Conservation (phyloP, 2,113 vertebrate genomes). For the Epinephelus lanceolatus region DNA sequence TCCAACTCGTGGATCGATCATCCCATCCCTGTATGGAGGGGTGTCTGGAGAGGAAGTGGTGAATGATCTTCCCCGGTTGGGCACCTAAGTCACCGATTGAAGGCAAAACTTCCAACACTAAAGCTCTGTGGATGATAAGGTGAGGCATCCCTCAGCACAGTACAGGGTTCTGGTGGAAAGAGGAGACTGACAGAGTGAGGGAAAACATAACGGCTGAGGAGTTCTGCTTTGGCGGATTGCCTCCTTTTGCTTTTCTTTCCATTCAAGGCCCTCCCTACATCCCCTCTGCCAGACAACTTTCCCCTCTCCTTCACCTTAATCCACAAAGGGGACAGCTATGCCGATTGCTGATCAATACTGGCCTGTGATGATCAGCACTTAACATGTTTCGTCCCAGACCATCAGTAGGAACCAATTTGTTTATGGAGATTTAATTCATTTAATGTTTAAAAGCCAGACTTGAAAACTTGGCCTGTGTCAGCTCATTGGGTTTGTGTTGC, state of each 20-base stretch:
- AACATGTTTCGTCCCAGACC: conserved; percentile 28
- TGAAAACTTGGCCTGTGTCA: conserved; percentile 17
- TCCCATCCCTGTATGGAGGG: conserved; percentile 52
- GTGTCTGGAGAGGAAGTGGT: conserved; percentile 58
- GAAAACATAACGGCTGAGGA: conserved; percentile 43
- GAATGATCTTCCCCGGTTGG: conserved; percentile 63
- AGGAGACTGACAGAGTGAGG: conserved; percentile 46
- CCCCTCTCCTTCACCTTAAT: conserved; percentile 49
- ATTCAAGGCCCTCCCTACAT: conserved; percentile 22
- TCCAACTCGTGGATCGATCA: conserved; percentile 60
- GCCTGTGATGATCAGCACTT: conserved; percentile 44
- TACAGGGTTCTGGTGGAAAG: conserved; percentile 29
- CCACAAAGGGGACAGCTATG: conserved; percentile 15
- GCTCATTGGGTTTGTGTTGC: conserved; percentile 27
- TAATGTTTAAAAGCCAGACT: conserved; percentile 61
- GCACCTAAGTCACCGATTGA: conserved; percentile 59
- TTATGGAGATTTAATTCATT: conserved; percentile 68
- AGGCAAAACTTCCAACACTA: conserved; percentile 39
- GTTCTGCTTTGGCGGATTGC: conserved; percentile 51
- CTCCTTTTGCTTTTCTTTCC: conserved; percentile 27
- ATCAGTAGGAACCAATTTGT: conserved; percentile 48
- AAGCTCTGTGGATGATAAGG: conserved; percentile 61
- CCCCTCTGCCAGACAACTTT: conserved; percentile 24
- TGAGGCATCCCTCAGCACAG: conserved; percentile 34
- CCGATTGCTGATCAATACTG: conserved; percentile 54